Conservation (phyloP, 2,797 vertebrate genomes). For the Loris lydekkerianus region DNA sequence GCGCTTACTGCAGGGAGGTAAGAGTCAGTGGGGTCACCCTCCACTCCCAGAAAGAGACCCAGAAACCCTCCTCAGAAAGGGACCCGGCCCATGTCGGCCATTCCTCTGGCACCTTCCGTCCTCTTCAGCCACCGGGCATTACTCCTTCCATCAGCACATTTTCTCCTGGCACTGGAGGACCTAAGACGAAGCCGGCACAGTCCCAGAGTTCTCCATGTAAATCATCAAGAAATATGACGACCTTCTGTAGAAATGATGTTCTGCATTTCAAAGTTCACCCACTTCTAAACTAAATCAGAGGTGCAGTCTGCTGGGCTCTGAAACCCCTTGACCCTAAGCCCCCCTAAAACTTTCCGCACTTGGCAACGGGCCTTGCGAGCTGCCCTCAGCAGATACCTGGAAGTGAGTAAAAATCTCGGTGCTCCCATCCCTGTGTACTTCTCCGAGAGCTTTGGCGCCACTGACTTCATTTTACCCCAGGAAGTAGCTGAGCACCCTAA, state of each 20-base stretch:
- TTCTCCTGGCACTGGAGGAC: conserved; percentile 78
- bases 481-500: background rate
- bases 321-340: conserved; percentile 67
- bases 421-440: background rate
- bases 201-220: conserved; percentile 78
- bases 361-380: background rate
- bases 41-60: background rate
- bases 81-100: background rate
- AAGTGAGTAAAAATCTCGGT: conserved; percentile 29
- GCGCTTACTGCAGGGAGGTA: background rate
- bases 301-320: conserved; percentile 63
- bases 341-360: conserved; percentile 66
- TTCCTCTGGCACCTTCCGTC: background rate
- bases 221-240: conserved; percentile 83
- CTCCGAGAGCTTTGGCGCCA: background rate
- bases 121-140: conserved; percentile 50
- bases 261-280: conserved; percentile 66
- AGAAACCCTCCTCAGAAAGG: background rate
- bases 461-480: background rate
- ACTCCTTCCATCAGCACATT: conserved; percentile 82
- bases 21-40: background rate
- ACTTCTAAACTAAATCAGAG: conserved; percentile 74
- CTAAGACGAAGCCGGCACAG: conserved; percentile 73
- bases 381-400: background rate
- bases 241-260: conserved; percentile 78